These are phyloP conservation scores for Zoanthus solanderi DNA, from an alignment of 92 coral and sea anemone species.

Conservation along the genomic window DNA sequence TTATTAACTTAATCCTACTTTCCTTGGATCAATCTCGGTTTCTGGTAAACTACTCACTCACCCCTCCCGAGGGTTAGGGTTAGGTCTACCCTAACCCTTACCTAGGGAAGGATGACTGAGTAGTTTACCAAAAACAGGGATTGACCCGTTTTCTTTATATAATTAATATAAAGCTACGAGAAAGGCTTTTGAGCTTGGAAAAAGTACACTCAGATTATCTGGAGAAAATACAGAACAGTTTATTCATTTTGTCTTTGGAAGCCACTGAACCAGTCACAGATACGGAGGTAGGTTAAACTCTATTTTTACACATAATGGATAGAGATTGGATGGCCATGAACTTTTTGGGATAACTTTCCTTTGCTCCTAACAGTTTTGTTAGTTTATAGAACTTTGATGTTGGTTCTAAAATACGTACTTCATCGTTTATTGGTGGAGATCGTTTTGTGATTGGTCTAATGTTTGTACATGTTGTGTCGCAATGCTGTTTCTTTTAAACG, in stretches of 20 bases:
- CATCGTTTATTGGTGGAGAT: not conserved
- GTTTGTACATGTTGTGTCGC: not conserved
- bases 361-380: not conserved
- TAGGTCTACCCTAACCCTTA: too few species aligned
- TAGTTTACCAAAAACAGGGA: too few species aligned
- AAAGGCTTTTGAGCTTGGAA: conserved; percentile 71
- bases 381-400: not conserved
- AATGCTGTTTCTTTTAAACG: not conserved
- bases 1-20: too few species aligned
- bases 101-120: too few species aligned
- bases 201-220: conserved; percentile 67
- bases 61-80: too few species aligned
- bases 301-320: too few species aligned
- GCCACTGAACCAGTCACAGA: conserved; percentile 64
- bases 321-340: too few species aligned
- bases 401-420: too few species aligned
- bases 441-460: not conserved
- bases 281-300: conserved; percentile 67
- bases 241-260: conserved; percentile 81
- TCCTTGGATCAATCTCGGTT: too few species aligned
- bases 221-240: conserved; percentile 81
- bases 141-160: too few species aligned
- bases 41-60: too few species aligned
- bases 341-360: too few species aligned
- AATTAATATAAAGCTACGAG: conserved; percentile 65